Percentiles rank a stretch among this genome's conserved stretches.
Conservation (phyloP, 2,888 invertebrate species). For the Thymelicus sylvestris region DNA sequence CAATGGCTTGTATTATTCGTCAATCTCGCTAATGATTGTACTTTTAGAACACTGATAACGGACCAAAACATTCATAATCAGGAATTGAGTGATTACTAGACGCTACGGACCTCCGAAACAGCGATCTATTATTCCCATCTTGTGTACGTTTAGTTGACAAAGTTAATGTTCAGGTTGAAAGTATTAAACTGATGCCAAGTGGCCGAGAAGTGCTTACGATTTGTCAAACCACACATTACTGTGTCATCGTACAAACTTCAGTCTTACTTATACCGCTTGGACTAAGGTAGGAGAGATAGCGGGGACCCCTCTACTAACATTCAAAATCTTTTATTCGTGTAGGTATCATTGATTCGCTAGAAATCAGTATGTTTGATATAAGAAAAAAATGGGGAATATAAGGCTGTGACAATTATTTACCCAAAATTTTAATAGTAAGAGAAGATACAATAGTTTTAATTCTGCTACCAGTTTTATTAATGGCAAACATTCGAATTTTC, state of each 20-base stretch:
- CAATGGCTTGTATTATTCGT: too few relatives aligned
- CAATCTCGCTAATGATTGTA: too few relatives aligned
- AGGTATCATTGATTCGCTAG: too few relatives aligned
- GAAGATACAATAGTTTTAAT: too few relatives aligned
- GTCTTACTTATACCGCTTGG: constrained; percentile 47
- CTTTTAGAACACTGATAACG: too few relatives aligned
- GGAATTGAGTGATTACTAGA: constrained; percentile 16
- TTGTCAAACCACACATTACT: constrained; percentile 68
- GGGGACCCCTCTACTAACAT: not conserved
- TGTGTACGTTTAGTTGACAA: constrained; percentile 35
- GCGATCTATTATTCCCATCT: constrained; percentile 22
- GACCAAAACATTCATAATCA: constrained; percentile 10
- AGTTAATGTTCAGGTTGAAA: constrained; percentile 45
- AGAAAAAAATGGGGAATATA: too few relatives aligned
- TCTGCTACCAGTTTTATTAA: too few relatives aligned
- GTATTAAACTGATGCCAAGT: constrained; percentile 51
- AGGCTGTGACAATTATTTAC: too few relatives aligned
- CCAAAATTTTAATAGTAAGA: too few relatives aligned
- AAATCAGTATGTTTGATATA: too few relatives aligned
- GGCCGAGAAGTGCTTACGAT: constrained; percentile 60
- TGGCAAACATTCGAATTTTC: too few relatives aligned
- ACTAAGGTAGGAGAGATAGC: constrained; percentile 40
- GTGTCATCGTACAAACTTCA: constrained; percentile 59
- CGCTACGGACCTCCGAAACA: constrained; percentile 7
- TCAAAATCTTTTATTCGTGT: too few relatives aligned